A percentile compares a stretch with the other conserved stretches of the same genome.
Evolutionary conservation across 2,113 vertebrate genomes (phyloP).

Genomic region (Xiphophorus maculatus): DNA sequence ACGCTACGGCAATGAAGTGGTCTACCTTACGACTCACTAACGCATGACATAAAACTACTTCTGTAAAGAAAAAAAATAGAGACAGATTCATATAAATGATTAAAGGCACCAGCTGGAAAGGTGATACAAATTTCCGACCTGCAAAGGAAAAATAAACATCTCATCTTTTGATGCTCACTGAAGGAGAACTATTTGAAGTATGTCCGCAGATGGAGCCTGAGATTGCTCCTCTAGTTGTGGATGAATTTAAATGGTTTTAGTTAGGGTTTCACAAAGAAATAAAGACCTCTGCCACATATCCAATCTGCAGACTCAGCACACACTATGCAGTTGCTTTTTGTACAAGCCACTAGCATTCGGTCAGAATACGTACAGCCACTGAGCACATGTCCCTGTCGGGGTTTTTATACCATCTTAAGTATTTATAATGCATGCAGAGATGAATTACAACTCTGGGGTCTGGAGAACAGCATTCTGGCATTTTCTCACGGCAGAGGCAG

Average conservation of each 20-base stretch:
- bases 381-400: constrained; percentile 39
- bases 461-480: constrained; percentile 55
- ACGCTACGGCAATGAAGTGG: constrained; percentile 53
- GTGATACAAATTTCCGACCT: constrained; percentile 38
- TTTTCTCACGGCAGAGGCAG: constrained; percentile 55
- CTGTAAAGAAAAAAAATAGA: constrained; percentile 22
- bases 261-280: constrained; percentile 10
- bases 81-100: constrained; percentile 63
- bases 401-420: constrained; percentile 58
- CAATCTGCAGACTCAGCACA: constrained; percentile 3
- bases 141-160: constrained; percentile 48
- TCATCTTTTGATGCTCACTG: constrained; percentile 18
- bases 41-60: constrained; percentile 46
- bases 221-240: constrained; percentile 21
- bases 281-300: neutral
- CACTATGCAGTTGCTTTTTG: constrained; percentile 8
- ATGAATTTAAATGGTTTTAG: constrained; percentile 27
- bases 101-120: constrained; percentile 33
- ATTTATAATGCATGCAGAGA: constrained; percentile 52
- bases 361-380: constrained; percentile 30
- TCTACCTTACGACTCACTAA: constrained; percentile 56
- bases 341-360: neutral
- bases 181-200: constrained; percentile 12
- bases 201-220: constrained; percentile 11
- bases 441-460: constrained; percentile 61